phyloP scores from a whole-genome alignment of 2,113 vertebrate genomes.

The Pelecanus crispus region DNA sequence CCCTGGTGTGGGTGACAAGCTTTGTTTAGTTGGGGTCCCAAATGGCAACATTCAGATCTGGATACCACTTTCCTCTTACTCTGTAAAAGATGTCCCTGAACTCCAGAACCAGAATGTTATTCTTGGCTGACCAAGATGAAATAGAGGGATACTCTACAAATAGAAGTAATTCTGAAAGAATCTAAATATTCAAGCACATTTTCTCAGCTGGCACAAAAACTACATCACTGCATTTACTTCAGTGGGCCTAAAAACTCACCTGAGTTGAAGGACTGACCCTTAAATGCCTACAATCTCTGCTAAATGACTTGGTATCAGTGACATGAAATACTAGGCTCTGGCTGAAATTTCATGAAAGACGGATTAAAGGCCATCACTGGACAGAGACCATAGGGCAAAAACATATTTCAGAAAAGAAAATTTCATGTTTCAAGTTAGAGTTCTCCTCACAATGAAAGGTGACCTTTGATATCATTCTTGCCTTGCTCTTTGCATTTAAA shows the following conservation, averaged over 20 bases:
- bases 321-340: not conserved
- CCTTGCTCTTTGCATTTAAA: slow-evolving; percentile 6
- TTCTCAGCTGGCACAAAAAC: not conserved
- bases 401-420: slow-evolving; percentile 2
- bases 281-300: not conserved
- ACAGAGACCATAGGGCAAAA: not conserved
- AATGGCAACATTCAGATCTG: not conserved
- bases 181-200: not conserved
- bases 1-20: not conserved
- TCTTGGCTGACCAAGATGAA: not conserved
- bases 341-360: slow-evolving; percentile 20
- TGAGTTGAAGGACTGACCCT: not conserved
- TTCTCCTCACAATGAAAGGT: slow-evolving; percentile 34
- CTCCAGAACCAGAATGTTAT: not conserved
- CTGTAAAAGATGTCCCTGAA: not conserved
- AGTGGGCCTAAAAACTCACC: not conserved
- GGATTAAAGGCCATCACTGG: slow-evolving; percentile 20
- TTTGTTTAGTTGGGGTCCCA: not conserved
- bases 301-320: slow-evolving; percentile 11
- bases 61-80: not conserved
- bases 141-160: not conserved
- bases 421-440: not conserved
- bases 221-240: not conserved
- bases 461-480: slow-evolving; percentile 43
- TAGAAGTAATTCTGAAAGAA: not conserved